A percentile compares a stretch with the other conserved stretches of the same genome.
These are phyloP conservation scores for Calliscelio sp. DNA, from an alignment of 2,888 invertebrate genomes.

Conservation along the genomic window DNA sequence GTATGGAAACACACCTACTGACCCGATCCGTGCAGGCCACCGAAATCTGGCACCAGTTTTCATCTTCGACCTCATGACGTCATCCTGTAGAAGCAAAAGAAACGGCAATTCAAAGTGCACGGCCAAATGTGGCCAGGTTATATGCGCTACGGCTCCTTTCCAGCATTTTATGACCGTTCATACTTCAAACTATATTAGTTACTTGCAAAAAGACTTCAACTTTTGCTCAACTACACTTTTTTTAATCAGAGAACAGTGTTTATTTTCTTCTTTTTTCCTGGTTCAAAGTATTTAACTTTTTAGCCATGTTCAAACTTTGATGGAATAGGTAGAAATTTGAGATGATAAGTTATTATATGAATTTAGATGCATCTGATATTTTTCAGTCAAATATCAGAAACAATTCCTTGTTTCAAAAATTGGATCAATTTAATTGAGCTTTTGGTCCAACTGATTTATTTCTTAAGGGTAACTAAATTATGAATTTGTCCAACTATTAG, in stretches of 20 bases:
- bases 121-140: constrained; percentile 49
- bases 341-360: too few species aligned
- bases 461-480: too few species aligned
- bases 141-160: constrained; percentile 10
- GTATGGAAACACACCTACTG: constrained; percentile 74
- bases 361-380: too few species aligned
- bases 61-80: constrained; percentile 64
- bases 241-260: background rate
- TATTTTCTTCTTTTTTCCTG: background rate
- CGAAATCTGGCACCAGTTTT: constrained; percentile 67
- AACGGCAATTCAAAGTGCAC: constrained; percentile 38
- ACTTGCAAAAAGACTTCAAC: constrained; percentile 16
- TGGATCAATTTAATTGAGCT: too few species aligned
- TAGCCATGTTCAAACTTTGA: too few species aligned
- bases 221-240: background rate
- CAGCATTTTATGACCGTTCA: constrained; percentile 17
- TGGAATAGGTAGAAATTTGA: too few species aligned
- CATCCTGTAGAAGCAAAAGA: constrained; percentile 41
- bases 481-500: too few species aligned
- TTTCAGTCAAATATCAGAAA: too few species aligned
- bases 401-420: too few species aligned
- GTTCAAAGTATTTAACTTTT: constrained; percentile 1
- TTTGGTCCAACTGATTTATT: too few species aligned
- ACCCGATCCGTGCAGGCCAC: constrained; percentile 58
- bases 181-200: constrained; percentile 9